Evolutionary conservation across 2,113 vertebrate genomes (phyloP).

Genomic region (Alligator mississippiensis): DNA sequence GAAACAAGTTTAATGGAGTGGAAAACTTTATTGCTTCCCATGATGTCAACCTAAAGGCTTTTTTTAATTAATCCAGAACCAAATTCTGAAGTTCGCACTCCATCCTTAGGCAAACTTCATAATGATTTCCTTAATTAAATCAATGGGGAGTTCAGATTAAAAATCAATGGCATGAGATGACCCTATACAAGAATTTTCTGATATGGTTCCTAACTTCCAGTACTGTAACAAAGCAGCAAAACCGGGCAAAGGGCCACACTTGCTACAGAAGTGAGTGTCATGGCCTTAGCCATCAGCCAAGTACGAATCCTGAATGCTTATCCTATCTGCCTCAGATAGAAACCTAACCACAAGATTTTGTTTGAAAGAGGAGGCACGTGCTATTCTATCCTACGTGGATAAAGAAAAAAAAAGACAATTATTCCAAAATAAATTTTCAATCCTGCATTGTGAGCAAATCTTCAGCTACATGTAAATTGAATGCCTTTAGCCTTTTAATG

Average conservation of each 20-base stretch:
- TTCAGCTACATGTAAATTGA: background rate
- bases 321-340: conserved; percentile 53
- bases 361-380: background rate
- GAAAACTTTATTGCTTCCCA: background rate
- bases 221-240: rapidly evolving
- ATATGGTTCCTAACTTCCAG: background rate
- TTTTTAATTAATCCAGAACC: background rate
- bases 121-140: background rate
- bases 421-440: background rate
- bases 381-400: background rate
- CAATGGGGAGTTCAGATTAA: background rate
- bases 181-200: background rate
- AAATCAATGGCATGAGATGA: background rate
- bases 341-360: conserved; percentile 48
- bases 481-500: background rate
- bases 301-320: conserved; percentile 29
- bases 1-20: background rate
- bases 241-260: background rate
- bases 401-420: background rate
- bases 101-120: background rate
- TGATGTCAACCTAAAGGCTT: background rate
- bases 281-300: conserved; percentile 17
- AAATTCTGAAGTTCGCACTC: background rate
- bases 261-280: background rate
- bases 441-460: background rate